Base-by-base conservation (phyloP, 2,113 vertebrate genomes). In the Dipodomys spectabilis region DNA sequence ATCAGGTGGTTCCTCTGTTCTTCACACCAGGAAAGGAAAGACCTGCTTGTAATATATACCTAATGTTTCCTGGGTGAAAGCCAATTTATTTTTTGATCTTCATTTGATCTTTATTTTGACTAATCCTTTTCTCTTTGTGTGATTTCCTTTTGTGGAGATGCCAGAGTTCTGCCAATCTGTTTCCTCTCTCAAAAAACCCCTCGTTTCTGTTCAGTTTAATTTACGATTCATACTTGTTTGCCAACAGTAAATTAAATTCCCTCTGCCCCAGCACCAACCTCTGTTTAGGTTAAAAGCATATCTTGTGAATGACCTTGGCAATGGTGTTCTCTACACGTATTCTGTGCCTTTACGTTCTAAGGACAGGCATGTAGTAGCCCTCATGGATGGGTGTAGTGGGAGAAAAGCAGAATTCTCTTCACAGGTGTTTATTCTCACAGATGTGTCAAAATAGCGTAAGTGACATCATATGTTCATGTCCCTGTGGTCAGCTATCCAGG, bases 61-160 rank as follows among this genome's bases (percentile, higher is more conserved):
- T 98, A 98, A 97, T 98, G 97, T 97, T 98, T 98, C 97, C 97
- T 98, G 98, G 98, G 83, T 71, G 90, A 77, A 93, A 93, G 98
- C 98, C 98, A 98, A 95, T 97, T 95, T 97, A 97, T 97, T 98
- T 57, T 98, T 98, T 98, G 95, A 98, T 98, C 97, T 97, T 96
- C 97, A 97, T 98, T 98, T 98, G 97, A 98, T 98, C 98, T 98
- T 98, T 97, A 96, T 98, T 98, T 98, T 97, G 96, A 96, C 98
- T 98, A 98, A 98, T 98, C 97, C 98, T 97, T 97, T 97, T 95
- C 85, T 98, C 98, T 98, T 98, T 98, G 95, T 98, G 95, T 98
- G 97, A 96, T 97, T 98, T 97, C 90, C 96, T 98, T 98, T 98
- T 98, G 98, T 98, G 97, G 97, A 98, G 96, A 98, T 96, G 98